phyloP scores from a whole-genome alignment of 1,140 invertebrate species.

The Muscidifurax raptorellus region DNA sequence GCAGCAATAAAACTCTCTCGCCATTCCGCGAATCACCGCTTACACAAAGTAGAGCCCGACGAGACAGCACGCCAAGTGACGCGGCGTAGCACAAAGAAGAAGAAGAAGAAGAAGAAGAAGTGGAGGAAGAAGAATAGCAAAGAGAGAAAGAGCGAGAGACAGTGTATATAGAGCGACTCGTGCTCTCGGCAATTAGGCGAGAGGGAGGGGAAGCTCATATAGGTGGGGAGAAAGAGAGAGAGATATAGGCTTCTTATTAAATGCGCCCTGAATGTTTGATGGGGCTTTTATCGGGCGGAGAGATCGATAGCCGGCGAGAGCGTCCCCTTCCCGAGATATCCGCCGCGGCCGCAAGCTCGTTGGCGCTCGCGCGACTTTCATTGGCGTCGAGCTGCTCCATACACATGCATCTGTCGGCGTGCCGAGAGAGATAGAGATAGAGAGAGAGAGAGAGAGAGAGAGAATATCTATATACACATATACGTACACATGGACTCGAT shows the following conservation, averaged over 20 bases:
- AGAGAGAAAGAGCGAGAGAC: not conserved
- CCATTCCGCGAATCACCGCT: not conserved
- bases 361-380: slow-evolving; percentile 39
- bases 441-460: too few species aligned
- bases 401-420: not conserved
- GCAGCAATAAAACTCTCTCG: not conserved
- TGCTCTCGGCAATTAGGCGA: slow-evolving; percentile 7
- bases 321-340: slow-evolving; percentile 7
- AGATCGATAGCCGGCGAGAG: slow-evolving; percentile 42
- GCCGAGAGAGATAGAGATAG: not conserved
- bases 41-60: not conserved
- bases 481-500: not conserved
- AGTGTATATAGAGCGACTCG: not conserved
- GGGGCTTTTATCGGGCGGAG: slow-evolving; percentile 48
- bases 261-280: slow-evolving; percentile 54
- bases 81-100: not conserved
- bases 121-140: not conserved
- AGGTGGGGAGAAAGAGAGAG: not conserved
- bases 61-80: not conserved
- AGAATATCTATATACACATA: not conserved
- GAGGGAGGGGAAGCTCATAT: not conserved
- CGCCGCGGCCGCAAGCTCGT: slow-evolving; percentile 45
- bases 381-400: slow-evolving; percentile 21
- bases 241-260: slow-evolving; percentile 49
- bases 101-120: not conserved